A percentile compares a stretch with the other conserved stretches of the same genome.
Conservation (phyloP, 2,113 vertebrate genomes). For the Plecotus auritus region DNA sequence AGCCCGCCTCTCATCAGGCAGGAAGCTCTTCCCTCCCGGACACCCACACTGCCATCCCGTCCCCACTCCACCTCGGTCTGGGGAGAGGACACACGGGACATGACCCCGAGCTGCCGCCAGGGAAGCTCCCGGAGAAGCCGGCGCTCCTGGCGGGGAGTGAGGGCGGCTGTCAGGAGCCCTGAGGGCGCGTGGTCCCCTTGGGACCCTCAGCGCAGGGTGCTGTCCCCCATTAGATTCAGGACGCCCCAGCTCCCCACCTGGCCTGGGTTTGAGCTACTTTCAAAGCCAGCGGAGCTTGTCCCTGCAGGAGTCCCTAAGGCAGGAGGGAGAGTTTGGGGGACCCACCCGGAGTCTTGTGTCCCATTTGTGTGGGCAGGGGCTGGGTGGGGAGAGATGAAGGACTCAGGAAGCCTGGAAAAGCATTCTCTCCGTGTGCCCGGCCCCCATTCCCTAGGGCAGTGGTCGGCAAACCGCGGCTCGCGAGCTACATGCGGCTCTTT, state of each 20-base stretch:
- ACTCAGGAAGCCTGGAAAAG: neutral
- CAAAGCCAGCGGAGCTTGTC: neutral
- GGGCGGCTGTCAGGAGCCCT: neutral
- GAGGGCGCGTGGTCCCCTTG: neutral
- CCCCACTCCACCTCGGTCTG: neutral
- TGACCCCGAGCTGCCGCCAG: accelerated
- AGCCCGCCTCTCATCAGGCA: neutral
- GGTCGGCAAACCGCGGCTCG: no score
- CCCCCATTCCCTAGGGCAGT: neutral
- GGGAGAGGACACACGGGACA: accelerated
- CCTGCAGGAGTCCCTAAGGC: neutral
- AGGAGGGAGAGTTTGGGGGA: neutral
- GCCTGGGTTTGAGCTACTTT: neutral
- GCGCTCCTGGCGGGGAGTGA: neutral
- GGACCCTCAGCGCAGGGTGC: neutral
- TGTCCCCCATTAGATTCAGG: neutral
- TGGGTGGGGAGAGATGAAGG: neutral
- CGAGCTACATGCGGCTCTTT: no score
- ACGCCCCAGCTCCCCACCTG: no score
- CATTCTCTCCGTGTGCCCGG: neutral
- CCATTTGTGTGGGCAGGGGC: neutral
- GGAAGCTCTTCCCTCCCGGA: neutral
- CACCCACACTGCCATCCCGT: no score
- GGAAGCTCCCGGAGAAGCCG: neutral
- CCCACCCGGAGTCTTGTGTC: accelerated